A percentile compares a stretch with the other conserved stretches of the same genome.
These are phyloP conservation scores for Bucorvus abyssinicus DNA, from an alignment of 2,797 vertebrate genomes.

Conservation along the genomic window DNA sequence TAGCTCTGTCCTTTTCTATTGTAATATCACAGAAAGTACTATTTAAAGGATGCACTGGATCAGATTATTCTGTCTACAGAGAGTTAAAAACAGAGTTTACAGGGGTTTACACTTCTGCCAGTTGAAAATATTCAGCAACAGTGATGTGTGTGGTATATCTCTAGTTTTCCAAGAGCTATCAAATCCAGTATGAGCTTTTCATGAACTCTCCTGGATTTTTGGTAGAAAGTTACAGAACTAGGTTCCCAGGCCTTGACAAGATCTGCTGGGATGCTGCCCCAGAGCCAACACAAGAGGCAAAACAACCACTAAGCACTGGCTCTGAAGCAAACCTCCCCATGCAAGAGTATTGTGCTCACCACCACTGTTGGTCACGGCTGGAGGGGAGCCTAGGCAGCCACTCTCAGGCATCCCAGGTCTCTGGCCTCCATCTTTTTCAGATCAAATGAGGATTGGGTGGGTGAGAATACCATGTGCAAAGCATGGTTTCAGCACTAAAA, in stretches of 20 bases:
- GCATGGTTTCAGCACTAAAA: background rate
- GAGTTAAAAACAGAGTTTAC: background rate
- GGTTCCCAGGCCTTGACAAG: background rate
- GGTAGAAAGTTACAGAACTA: background rate
- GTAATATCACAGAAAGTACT: no score
- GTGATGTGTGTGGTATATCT: background rate
- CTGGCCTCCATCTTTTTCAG: background rate
- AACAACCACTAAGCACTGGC: rapidly evolving
- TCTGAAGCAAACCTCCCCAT: background rate
- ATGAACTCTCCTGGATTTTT: background rate
- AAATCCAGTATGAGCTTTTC: background rate
- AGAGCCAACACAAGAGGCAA: background rate
- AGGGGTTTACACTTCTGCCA: background rate
- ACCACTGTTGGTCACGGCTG: rapidly evolving
- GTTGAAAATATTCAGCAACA: background rate
- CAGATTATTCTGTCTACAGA: background rate
- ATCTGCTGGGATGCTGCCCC: background rate
- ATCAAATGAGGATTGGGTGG: background rate
- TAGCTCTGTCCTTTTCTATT: background rate
- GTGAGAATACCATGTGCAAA: background rate
- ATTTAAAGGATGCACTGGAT: background rate
- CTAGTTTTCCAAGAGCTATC: background rate
- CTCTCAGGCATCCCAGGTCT: background rate
- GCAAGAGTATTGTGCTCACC: background rate
- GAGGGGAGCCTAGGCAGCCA: rapidly evolving